Conservation (phyloP, 2,888 invertebrate species). For the Calameuta idolon region DNA sequence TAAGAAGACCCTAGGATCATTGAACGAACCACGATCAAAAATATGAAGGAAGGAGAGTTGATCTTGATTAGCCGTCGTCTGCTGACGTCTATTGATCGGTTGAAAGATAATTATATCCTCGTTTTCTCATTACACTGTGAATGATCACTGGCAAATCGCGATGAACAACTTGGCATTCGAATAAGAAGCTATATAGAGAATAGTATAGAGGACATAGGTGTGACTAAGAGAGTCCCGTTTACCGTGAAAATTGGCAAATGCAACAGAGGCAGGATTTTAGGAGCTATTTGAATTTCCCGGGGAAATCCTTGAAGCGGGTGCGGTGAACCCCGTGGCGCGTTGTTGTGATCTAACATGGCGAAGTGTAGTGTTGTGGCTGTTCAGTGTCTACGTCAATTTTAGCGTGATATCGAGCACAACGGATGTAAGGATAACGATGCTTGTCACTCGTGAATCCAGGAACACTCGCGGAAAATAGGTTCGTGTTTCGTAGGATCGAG, state of each 20-base stretch:
- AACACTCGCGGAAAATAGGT: slow-evolving; percentile 1
- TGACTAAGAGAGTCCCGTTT: not conserved
- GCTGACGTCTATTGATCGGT: slow-evolving; percentile 46
- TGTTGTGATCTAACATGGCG: slow-evolving; percentile 80
- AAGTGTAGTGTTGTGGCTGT: slow-evolving; percentile 74
- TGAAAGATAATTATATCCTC: slow-evolving; percentile 39
- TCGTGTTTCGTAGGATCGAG: not conserved
- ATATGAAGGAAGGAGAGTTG: not conserved
- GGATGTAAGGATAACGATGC: slow-evolving; percentile 40
- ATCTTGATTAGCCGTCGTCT: slow-evolving; percentile 29
- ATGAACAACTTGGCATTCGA: not conserved
- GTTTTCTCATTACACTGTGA: not conserved
- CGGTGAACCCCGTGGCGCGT: slow-evolving; percentile 74
- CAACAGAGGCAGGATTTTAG: not conserved
- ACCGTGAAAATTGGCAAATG: not conserved
- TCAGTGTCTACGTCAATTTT: slow-evolving; percentile 70
- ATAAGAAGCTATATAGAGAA: not conserved
- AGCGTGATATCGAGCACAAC: slow-evolving; percentile 51
- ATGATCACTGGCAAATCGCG: not conserved
- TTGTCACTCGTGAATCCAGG: slow-evolving; percentile 16
- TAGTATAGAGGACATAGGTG: not conserved
- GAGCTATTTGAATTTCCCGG: slow-evolving; percentile 47
- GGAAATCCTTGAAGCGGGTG: slow-evolving; percentile 66
- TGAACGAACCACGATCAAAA: not conserved
- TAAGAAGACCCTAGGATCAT: not conserved